These are phyloP conservation scores for Zootoca vivipara DNA, from an alignment of 2,113 vertebrate genomes.

Conservation along the genomic window DNA sequence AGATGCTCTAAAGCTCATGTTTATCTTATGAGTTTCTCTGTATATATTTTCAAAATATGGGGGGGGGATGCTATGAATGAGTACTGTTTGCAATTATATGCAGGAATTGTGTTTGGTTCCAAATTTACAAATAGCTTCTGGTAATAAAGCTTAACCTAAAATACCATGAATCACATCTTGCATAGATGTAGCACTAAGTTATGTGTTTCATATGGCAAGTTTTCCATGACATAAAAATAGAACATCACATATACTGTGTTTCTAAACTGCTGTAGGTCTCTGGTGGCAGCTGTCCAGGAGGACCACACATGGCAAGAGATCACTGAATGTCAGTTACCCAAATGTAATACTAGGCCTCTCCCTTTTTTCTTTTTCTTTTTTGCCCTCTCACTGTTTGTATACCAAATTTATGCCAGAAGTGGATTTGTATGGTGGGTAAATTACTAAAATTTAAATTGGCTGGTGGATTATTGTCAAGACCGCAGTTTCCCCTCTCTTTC, in stretches of 20 bases:
- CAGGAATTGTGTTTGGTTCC: accelerated
- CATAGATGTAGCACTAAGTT: constrained; percentile 3
- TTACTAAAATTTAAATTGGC: not conserved
- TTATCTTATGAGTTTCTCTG: constrained; percentile 49
- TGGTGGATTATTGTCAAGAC: not conserved
- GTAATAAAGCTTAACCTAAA: constrained; percentile 7
- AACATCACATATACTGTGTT: not conserved
- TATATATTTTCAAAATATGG: not conserved
- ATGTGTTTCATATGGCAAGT: not conserved
- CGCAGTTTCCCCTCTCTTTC: not conserved
- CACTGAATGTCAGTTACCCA: not conserved
- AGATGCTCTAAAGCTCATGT: constrained; percentile 37
- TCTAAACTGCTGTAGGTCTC: constrained; percentile 7
- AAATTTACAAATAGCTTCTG: constrained; percentile 16
- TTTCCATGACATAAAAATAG: constrained; percentile 16
- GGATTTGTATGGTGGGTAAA: not conserved
- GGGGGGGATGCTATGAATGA: accelerated
- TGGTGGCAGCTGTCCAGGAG: not conserved
- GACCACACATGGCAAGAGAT: not conserved
- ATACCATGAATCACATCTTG: constrained; percentile 14
- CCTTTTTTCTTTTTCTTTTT: not conserved
- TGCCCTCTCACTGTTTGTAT: not conserved
- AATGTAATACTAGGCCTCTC: not conserved
- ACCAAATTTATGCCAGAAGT: not conserved
- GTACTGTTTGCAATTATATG: not conserved